phyloP scores from a whole-genome alignment of 1,140 invertebrate genomes.

The Apis dorsata region DNA sequence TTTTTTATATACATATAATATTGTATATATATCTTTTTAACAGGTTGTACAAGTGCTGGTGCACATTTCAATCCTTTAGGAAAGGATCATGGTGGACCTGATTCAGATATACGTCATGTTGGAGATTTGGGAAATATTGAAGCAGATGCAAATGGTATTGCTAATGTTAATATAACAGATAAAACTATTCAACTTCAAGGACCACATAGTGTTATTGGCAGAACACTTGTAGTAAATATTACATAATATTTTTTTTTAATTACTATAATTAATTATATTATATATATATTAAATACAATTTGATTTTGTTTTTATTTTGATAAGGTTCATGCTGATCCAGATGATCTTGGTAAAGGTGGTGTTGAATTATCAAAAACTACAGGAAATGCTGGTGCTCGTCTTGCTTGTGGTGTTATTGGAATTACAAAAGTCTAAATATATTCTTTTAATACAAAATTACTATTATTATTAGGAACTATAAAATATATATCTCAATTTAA shows the following conservation, averaged over 20 bases:
- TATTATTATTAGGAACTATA: conserved; percentile 19
- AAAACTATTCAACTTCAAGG: conserved; percentile 87
- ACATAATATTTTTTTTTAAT: conserved; percentile 23
- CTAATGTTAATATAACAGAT: conserved; percentile 90
- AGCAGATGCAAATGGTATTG: conserved; percentile 86
- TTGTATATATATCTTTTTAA: conserved; percentile 3
- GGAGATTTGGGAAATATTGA: conserved; percentile 96
- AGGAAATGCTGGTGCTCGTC: conserved; percentile 96
- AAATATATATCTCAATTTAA: conserved; percentile 25
- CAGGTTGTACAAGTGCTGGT: conserved; percentile 96
- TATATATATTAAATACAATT: neutral
- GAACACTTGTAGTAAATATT: conserved; percentile 89
- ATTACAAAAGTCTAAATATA: conserved; percentile 82
- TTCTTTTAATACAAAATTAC: neutral
- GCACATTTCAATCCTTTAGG: conserved; percentile 96
- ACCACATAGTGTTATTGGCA: conserved; percentile 90
- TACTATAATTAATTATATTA: neutral
- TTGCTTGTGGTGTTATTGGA: conserved; percentile 99
- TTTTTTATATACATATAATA: neutral
- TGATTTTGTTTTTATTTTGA: conserved; percentile 5
- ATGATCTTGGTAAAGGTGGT: conserved; percentile 96
- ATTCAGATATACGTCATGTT: conserved; percentile 87
- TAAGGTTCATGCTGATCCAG: conserved; percentile 93
- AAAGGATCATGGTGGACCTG: conserved; percentile 92
- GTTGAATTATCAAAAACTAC: conserved; percentile 97